Base-by-base conservation (phyloP, 2,797 vertebrate genomes). In the Spondyliosoma cantharus region DNA sequence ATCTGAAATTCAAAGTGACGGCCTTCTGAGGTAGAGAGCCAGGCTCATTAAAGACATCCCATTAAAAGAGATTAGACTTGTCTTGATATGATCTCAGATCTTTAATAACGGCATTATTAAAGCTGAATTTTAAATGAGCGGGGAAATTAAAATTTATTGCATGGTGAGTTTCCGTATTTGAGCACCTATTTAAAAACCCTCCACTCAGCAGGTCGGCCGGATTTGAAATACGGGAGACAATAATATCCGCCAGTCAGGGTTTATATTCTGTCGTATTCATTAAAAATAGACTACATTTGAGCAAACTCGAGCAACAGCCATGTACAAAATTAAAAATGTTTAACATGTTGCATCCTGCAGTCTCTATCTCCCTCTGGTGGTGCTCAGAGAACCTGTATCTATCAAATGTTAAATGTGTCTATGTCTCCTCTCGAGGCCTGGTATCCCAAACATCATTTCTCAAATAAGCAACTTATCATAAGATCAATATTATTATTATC, bases 71-170 rank as follows among this genome's bases (percentile, higher is more conserved):
- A 79, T 87, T 83, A 50, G 69, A 76, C 60, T 43, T 57, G 70
- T 83, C 75, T 8, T 49, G 80, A 86, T 82, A 69, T 43, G 27
- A 75, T 79, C 57, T 46, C 3, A 5, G 53, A 50, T 68, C 37
- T 74, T 84, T 85, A 78, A 69, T 77, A 49, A 67, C 74, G 75
- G 70, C 64, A 52, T 86, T 71, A 68, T 80, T 81, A 54, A 87
- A 76, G 85, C 76, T 76, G 59, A 60, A 81, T 80, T 82, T 69
- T 65, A 58, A 29, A 15, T 62, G 24, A 83, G 6, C 48, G 57
- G n/a, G 46, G 14, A 57, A 57, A 79, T 85, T 80, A 22, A 22
- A 73, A 81, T 82, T 43, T 74, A 62, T 82, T 74, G 32, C 76
- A 53, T 74, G 58, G 14, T 52, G 70, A 56, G 60, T 78, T 69